phyloP scores from a whole-genome alignment of 2,113 vertebrate species.

The Aldabrachelys gigantea region DNA sequence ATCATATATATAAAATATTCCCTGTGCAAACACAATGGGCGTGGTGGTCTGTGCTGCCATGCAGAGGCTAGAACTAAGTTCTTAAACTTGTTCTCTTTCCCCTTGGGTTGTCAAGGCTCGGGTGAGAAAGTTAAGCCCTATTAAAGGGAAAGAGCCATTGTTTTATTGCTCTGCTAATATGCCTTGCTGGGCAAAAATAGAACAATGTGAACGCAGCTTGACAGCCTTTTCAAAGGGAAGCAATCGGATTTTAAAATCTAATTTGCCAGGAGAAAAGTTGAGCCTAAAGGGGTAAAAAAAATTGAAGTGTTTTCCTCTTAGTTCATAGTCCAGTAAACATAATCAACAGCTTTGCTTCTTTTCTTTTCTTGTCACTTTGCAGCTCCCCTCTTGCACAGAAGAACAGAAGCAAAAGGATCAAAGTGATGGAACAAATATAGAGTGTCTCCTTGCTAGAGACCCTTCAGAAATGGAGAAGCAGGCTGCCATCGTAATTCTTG shows the following conservation, averaged over 20 bases:
- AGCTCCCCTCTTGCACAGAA: not conserved
- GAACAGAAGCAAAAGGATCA: not conserved
- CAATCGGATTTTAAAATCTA: not conserved
- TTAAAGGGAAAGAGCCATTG: not conserved
- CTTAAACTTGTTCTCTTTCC: not conserved
- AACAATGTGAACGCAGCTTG: not conserved
- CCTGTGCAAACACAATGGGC: not conserved
- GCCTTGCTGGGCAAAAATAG: not conserved
- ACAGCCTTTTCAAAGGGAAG: accelerated
- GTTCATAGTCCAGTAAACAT: not conserved
- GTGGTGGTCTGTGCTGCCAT: not conserved
- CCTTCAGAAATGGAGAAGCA: not conserved
- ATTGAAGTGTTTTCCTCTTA: not conserved
- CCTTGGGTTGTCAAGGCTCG: not conserved
- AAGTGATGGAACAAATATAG: not conserved
- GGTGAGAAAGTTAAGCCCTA: not conserved
- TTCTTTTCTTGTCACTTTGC: not conserved
- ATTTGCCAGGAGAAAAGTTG: not conserved
- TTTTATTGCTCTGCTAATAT: not conserved
- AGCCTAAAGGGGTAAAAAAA: not conserved
- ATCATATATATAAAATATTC: not conserved
- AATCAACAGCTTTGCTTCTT: not conserved
- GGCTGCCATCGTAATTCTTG: not conserved
- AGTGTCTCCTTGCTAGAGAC: not conserved
- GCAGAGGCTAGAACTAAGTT: not conserved